Evolutionary conservation across 2,888 invertebrate genomes (phyloP).

Genomic region (Clusia tigrina): DNA sequence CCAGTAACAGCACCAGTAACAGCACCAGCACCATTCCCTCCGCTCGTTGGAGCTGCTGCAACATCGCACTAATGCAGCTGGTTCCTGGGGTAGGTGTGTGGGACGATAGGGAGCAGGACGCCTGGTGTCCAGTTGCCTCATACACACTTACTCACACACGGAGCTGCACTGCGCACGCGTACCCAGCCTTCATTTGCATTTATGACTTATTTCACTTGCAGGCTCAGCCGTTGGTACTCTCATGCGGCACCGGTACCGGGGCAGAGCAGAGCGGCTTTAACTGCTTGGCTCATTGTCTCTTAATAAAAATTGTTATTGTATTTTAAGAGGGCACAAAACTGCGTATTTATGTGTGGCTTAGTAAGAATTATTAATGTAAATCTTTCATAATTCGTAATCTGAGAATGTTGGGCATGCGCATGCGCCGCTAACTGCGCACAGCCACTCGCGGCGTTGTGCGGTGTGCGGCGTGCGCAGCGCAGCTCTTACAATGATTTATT

Average conservation of each 20-base stretch:
- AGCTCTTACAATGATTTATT: constrained; percentile 24
- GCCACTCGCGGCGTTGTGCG: constrained; percentile 5
- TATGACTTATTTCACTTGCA: constrained; percentile 19
- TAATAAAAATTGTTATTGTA: constrained; percentile 56
- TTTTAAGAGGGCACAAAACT: constrained; percentile 38
- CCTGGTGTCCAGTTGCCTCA: too few relatives aligned
- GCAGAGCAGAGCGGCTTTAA: constrained; percentile 36
- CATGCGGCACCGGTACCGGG: neutral
- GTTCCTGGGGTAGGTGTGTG: neutral
- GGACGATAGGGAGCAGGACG: neutral
- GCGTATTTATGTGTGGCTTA: constrained; percentile 55
- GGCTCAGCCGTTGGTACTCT: neutral
- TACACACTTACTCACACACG: too few relatives aligned
- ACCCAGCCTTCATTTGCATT: constrained; percentile 13
- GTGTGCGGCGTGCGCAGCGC: constrained; percentile 17
- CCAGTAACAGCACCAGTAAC: constrained; percentile 10
- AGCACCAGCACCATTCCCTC: neutral
- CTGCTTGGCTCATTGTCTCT: constrained; percentile 52
- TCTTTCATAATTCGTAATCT: constrained; percentile 57
- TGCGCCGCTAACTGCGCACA: constrained; percentile 12
- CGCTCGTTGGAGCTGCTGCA: neutral
- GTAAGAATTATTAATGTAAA: constrained; percentile 60
- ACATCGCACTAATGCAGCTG: neutral
- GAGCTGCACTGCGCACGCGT: neutral
- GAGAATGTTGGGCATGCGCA: constrained; percentile 50